Conservation (phyloP, 2,797 vertebrate genomes). For the Manis javanica region DNA sequence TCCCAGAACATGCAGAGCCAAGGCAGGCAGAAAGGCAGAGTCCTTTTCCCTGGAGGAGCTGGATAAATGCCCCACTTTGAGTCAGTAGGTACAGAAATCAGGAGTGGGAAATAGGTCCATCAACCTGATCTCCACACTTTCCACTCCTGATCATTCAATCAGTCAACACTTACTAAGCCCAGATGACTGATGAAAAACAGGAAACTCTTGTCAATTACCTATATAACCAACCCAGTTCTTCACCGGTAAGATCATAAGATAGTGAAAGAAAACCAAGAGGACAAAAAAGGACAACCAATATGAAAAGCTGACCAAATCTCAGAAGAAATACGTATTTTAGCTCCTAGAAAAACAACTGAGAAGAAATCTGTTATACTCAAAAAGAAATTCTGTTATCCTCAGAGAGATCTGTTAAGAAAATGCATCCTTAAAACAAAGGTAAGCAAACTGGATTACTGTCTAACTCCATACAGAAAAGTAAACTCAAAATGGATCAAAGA, state of each 20-base stretch:
- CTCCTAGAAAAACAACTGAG: neutral
- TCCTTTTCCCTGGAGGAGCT: constrained; percentile 28
- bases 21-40: neutral
- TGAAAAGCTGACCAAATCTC: constrained; percentile 6
- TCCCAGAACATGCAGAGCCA: neutral
- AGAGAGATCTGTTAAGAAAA: neutral
- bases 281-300: neutral
- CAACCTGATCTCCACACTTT: neutral
- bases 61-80: neutral
- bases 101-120: neutral
- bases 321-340: constrained; percentile 7
- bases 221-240: neutral
- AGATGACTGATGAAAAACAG: constrained; percentile 7
- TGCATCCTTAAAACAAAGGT: constrained; percentile 26
- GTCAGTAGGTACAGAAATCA: neutral
- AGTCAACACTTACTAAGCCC: neutral
- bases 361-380: neutral
- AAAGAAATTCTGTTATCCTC: neutral
- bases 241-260: neutral
- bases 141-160: neutral
- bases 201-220: neutral
- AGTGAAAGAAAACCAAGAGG: neutral
- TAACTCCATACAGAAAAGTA: too few species aligned
- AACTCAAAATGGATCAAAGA: too few species aligned
- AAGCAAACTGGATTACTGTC: neutral